Conservation (phyloP, 2,888 invertebrate species). For the Drosophila melanosoma region DNA sequence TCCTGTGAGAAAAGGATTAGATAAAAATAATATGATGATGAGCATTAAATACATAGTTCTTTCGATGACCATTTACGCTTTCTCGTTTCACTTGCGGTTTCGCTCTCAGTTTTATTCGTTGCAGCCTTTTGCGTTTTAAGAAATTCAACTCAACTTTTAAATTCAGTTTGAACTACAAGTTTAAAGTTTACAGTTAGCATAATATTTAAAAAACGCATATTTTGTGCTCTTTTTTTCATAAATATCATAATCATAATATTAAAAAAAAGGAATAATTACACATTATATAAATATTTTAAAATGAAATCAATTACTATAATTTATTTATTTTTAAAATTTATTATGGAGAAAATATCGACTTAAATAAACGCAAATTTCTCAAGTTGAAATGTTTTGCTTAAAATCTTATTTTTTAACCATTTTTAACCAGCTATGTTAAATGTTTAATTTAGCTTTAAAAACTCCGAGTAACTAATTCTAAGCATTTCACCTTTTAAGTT, state of each 20-base stretch:
- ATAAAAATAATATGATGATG: neutral
- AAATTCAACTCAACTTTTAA: neutral
- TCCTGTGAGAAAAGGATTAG: constrained; percentile 9
- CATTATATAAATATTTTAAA: no score
- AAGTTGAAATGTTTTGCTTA: no score
- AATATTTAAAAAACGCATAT: no score
- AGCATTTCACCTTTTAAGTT: neutral
- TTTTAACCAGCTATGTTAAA: no score
- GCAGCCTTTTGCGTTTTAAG: neutral
- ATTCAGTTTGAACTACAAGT: neutral
- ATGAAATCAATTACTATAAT: no score
- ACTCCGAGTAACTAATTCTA: neutral
- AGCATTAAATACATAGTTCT: neutral
- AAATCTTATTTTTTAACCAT: no score
- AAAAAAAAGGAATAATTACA: neutral
- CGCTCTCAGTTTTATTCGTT: neutral
- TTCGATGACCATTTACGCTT: constrained; percentile 11
- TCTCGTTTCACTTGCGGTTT: constrained; percentile 1
- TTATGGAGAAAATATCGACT: no score
- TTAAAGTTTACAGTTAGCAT: neutral
- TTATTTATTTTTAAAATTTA: no score
- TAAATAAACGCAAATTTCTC: no score
- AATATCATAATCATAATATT: neutral
- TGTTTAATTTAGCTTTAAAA: neutral
- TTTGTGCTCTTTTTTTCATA: neutral